phyloP scores from a whole-genome alignment of 1,140 invertebrate species.

The Hylyphantes graminicola region DNA sequence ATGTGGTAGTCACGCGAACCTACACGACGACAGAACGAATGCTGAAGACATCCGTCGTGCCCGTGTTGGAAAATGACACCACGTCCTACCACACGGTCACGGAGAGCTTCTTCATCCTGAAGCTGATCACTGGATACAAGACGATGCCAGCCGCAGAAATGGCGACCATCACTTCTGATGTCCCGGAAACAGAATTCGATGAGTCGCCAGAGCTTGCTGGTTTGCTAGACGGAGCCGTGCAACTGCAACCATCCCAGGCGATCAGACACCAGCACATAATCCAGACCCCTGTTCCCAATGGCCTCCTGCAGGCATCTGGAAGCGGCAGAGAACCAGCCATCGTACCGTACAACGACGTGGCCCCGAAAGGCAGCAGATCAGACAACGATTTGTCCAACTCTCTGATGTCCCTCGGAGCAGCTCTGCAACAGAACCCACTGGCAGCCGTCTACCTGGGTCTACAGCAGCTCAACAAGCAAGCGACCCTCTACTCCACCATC shows the following conservation, averaged over 20 bases:
- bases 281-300: constrained; percentile 40
- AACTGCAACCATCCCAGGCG: constrained; percentile 38
- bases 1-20: constrained; percentile 63
- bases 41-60: constrained; percentile 63
- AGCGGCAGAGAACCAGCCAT: constrained; percentile 64
- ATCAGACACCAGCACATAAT: constrained; percentile 21
- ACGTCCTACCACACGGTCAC: constrained; percentile 64
- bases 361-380: constrained; percentile 53
- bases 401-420: constrained; percentile 62
- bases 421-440: constrained; percentile 64
- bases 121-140: constrained; percentile 64
- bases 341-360: constrained; percentile 66
- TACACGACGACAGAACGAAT: constrained; percentile 64
- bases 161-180: constrained; percentile 61
- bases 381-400: constrained; percentile 63
- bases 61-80: constrained; percentile 61
- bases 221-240: constrained; percentile 25
- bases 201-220: constrained; percentile 31
- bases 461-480: constrained; percentile 62
- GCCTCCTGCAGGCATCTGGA: constrained; percentile 57
- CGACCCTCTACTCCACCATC: constrained; percentile 62
- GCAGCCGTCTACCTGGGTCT: constrained; percentile 64
- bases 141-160: constrained; percentile 63
- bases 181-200: constrained; percentile 47
- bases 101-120: constrained; percentile 64